A percentile compares a stretch with the other conserved stretches of the same genome.
phyloP scores from a whole-genome alignment of 2,113 vertebrate species.

The Xiphophorus couchianus region DNA sequence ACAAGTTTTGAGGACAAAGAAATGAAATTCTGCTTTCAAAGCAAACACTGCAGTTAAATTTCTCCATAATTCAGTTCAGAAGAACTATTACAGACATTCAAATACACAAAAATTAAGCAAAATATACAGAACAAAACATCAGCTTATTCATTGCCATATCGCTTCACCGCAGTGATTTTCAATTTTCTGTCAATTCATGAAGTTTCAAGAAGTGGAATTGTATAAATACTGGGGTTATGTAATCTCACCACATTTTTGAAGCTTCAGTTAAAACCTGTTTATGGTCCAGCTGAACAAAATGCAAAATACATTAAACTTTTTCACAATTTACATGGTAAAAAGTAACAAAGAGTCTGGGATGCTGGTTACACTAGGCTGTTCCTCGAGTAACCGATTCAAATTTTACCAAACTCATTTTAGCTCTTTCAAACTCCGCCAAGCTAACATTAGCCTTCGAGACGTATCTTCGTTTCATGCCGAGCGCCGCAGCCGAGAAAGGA shows the following conservation, averaged over 20 bases:
- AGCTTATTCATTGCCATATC: too few relatives aligned
- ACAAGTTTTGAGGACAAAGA: too few relatives aligned
- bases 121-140: too few relatives aligned
- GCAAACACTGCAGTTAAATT: too few relatives aligned
- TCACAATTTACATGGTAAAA: background rate
- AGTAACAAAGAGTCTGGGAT: background rate
- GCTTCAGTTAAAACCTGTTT: background rate
- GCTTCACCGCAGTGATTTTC: too few relatives aligned
- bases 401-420: constrained; percentile 6
- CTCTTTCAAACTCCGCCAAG: constrained; percentile 17
- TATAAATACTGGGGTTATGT: too few relatives aligned
- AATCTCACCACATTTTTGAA: background rate
- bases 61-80: too few relatives aligned
- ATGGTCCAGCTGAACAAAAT: background rate
- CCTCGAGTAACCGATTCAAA: background rate
- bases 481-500: constrained; percentile 25
- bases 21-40: too few relatives aligned
- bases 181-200: too few relatives aligned
- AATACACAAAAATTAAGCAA: too few relatives aligned
- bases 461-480: constrained; percentile 6
- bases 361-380: background rate
- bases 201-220: too few relatives aligned
- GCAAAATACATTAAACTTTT: background rate
- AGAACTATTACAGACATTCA: too few relatives aligned
- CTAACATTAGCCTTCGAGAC: constrained; percentile 20